Percentiles rank a stretch among this genome's conserved stretches.
phyloP scores from a whole-genome alignment of 2,797 vertebrate genomes.

The Acanthis flammea region DNA sequence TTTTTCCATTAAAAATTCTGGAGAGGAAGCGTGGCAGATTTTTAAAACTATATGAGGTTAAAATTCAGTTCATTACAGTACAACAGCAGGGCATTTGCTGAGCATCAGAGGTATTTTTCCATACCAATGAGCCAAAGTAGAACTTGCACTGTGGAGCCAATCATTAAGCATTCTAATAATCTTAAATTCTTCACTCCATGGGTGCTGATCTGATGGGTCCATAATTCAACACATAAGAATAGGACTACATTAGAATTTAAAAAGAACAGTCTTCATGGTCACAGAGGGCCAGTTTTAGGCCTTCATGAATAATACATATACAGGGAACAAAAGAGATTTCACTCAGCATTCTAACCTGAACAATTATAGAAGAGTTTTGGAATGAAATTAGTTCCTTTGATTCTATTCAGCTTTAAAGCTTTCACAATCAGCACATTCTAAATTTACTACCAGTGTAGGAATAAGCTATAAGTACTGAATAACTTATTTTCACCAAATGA shows the following conservation, averaged over 20 bases:
- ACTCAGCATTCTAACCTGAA: neutral
- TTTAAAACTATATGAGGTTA: neutral
- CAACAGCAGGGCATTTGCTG: constrained; percentile 14
- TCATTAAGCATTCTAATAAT: constrained; percentile 58
- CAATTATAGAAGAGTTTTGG: neutral
- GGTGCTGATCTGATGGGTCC: constrained; percentile 18
- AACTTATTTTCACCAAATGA: neutral
- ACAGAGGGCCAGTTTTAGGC: constrained; percentile 3
- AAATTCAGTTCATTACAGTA: constrained; percentile 52
- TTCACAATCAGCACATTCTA: neutral
- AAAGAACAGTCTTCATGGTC: neutral
- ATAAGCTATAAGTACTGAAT: neutral
- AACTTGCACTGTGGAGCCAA: neutral
- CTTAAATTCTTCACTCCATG: constrained; percentile 27
- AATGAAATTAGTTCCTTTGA: neutral
- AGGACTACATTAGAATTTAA: constrained; percentile 33
- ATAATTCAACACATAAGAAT: constrained; percentile 30
- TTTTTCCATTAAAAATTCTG: neutral
- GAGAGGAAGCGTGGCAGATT: neutral
- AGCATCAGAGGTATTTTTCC: constrained; percentile 29
- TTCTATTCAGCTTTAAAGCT: neutral
- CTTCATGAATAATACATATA: constrained; percentile 27
- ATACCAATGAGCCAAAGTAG: constrained; percentile 39
- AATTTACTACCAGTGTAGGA: neutral
- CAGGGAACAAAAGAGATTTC: neutral